Evolutionary conservation across 2,888 invertebrate species (phyloP).

Genomic region (Dione juno): DNA sequence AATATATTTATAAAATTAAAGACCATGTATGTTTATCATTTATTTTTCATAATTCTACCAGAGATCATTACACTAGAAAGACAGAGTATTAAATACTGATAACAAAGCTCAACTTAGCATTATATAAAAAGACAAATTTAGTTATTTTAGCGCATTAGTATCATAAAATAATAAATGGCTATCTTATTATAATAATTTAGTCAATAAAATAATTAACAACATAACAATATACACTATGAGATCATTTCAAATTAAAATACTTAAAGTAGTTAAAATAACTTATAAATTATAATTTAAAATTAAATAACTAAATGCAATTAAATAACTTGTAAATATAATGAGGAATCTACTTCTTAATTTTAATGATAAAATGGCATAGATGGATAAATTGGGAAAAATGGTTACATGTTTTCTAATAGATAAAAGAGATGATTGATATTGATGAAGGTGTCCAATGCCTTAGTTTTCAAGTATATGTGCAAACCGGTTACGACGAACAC

Average conservation of each 20-base stretch:
- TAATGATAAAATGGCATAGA: background rate
- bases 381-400: background rate
- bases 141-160: background rate
- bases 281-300: background rate
- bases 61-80: background rate
- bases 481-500: constrained; percentile 1
- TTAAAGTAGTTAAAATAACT: background rate
- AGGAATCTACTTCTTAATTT: background rate
- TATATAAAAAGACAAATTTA: background rate
- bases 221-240: background rate
- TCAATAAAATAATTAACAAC: background rate
- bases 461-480: constrained; percentile 10
- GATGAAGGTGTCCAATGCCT: background rate
- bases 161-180: background rate
- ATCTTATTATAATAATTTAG: background rate
- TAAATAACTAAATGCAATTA: too few relatives aligned
- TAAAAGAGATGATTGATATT: background rate
- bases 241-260: constrained; percentile 3
- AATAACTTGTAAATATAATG: too few relatives aligned
- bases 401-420: background rate
- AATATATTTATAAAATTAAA: background rate
- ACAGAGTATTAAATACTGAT: background rate
- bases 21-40: background rate
- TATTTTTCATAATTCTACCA: background rate
- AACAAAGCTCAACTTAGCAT: background rate